Evolutionary conservation across 2,888 invertebrate genomes (phyloP).

Genomic region (Tortrix viridana): DNA sequence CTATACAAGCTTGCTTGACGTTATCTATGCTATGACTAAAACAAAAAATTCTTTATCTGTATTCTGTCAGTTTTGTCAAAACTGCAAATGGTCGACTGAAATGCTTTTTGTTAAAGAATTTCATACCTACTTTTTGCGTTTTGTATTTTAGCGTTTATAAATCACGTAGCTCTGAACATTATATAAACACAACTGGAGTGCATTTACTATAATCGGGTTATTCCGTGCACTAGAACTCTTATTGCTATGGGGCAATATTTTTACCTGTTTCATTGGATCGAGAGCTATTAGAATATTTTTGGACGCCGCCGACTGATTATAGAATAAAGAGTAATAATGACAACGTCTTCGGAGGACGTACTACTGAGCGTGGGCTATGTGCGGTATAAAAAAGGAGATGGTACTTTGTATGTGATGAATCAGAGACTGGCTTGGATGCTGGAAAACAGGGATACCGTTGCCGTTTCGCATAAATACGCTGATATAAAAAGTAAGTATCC

Average conservation of each 20-base stretch:
- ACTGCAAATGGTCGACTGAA: conserved; percentile 70
- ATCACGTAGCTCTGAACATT: conserved; percentile 9
- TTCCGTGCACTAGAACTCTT: conserved; percentile 24
- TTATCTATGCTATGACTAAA: conserved; percentile 38
- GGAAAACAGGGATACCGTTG: conserved; percentile 95
- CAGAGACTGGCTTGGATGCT: conserved; percentile 98
- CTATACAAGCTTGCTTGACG: too few relatives aligned
- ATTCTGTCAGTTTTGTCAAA: conserved; percentile 47
- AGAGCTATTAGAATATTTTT: conserved; percentile 15
- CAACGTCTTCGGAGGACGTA: conserved; percentile 97
- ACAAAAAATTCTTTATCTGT: conserved; percentile 9
- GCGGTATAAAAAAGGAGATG: conserved; percentile 97
- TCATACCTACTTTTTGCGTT: conserved; percentile 57
- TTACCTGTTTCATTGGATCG: conserved; percentile 22
- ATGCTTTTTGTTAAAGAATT: conserved; percentile 66
- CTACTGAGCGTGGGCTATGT: conserved; percentile 96
- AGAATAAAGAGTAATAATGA: conserved; percentile 78
- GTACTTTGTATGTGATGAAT: conserved; percentile 97
- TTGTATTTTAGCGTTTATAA: conserved; percentile 45
- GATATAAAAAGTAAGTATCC: conserved; percentile 95
- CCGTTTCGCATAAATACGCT: conserved; percentile 96
- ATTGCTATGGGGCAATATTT: conserved; percentile 31
- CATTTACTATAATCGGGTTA: conserved; percentile 1
- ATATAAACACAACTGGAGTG: conserved; percentile 1
- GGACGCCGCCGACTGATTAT: background rate